Conservation (phyloP, 2,113 vertebrate species). For the Tragelaphus scriptus region DNA sequence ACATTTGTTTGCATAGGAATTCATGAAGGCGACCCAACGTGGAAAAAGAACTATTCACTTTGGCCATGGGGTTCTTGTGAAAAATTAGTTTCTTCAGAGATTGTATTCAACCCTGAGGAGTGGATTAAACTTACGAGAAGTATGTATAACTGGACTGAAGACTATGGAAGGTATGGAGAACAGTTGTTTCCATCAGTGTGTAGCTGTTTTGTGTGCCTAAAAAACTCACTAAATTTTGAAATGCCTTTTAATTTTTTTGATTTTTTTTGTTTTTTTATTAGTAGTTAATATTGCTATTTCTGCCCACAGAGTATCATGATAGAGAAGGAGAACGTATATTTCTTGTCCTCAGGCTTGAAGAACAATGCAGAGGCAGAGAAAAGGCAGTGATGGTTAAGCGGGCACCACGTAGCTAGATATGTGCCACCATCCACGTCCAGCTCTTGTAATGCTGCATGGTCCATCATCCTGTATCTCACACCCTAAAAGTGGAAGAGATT, state of each 20-base stretch:
- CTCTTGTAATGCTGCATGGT: rapidly evolving
- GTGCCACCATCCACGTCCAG: background rate
- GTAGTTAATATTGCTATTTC: background rate
- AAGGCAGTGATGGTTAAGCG: background rate
- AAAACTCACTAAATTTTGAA: background rate
- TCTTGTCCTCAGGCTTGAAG: background rate
- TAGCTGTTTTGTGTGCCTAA: background rate
- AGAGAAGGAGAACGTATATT: background rate
- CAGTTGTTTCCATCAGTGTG: background rate
- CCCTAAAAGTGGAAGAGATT: background rate
- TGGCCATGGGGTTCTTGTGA: conserved; percentile 96
- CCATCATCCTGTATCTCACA: background rate
- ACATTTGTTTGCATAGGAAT: conserved; percentile 95
- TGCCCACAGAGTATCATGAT: background rate
- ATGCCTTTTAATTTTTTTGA: background rate
- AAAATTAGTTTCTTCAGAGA: conserved; percentile 84
- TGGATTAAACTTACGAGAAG: conserved; percentile 87
- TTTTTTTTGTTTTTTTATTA: background rate
- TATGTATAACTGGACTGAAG: conserved; percentile 95
- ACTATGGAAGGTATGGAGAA: conserved; percentile 76
- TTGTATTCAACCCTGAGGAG: conserved; percentile 85
- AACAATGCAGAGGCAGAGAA: background rate
- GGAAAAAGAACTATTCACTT: conserved; percentile 87
- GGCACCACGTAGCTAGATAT: too few species aligned
- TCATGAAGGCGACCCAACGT: conserved; percentile 91